Base-by-base conservation (phyloP, 2,888 invertebrate genomes). In the Agrochola macilenta region DNA sequence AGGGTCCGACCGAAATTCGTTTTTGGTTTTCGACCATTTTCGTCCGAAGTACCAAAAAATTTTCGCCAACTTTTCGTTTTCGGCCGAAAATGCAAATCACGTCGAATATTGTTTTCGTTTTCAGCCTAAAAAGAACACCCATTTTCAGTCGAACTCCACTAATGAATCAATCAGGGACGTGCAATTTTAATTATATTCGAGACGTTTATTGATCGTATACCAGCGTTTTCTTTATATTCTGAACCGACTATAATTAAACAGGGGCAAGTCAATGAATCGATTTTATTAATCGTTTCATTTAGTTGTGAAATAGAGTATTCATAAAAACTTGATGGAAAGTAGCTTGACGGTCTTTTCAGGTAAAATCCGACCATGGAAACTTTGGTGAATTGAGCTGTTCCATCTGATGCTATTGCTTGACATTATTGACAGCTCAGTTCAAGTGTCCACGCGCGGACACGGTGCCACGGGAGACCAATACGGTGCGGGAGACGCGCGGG, bases 91-190 rank as follows among this genome's bases (percentile, higher is more conserved):
- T 17, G 49, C 49, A 49, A 49, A 49, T 49, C 49, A 49, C 49
- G 17, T 17, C 17, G 49, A 49, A 49, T 17, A 17, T 49, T 49
- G 1, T 17, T 49, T 49, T 49, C 49, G 49, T 49, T 52, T 52
- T 20, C 20, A 5, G 20, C 7, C 49, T 5, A 52, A 7, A 52
- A 20, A 52, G 49, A 52, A 52, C 7, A 20, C 14, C 2, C 7
- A 52, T 20, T 49, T 20, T 8, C 52, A 20, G 52, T 20, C 20
- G 20, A 8, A 52, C 20, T 52, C 8, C 2, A 20, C 20, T 52
- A 23, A 69, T 79, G 46, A 57, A 76, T 57, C 35, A 58, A 39
- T 80, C 23, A 23, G 26, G 9, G 12, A 17, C 17, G 46, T 54
- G 12, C 3, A 0, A 1, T 60, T 39, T 35, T 20, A 78, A 79